A percentile compares a stretch with the other conserved stretches of the same genome.
phyloP scores from a whole-genome alignment of 1,140 invertebrate species.

The Eupristina koningsbergeri region DNA sequence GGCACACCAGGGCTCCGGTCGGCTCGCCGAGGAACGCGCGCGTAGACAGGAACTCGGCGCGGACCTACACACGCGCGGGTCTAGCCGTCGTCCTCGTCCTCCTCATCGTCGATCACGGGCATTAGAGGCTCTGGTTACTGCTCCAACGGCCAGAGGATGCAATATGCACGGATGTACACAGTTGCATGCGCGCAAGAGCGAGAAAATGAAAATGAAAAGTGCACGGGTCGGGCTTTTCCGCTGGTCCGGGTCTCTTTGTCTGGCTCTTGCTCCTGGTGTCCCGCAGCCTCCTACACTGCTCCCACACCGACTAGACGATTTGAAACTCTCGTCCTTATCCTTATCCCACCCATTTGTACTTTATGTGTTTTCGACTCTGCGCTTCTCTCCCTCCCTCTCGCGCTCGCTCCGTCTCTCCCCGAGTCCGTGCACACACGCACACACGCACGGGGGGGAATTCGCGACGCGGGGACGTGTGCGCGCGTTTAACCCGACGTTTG shows the following conservation, averaged over 20 bases:
- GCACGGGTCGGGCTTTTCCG: constrained; percentile 5
- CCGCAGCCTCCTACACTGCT: background rate
- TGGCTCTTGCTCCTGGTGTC: background rate
- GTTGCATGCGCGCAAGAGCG: constrained; percentile 21
- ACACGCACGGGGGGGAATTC: background rate
- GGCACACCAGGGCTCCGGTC: background rate
- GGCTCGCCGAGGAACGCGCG: too few species aligned
- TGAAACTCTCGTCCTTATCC: too few species aligned
- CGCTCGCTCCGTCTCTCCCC: background rate
- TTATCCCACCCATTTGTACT: background rate
- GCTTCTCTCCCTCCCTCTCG: background rate
- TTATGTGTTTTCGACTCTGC: background rate
- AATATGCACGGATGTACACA: constrained; percentile 12
- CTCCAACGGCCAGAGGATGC: background rate
- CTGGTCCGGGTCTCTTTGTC: background rate
- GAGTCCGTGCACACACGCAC: background rate
- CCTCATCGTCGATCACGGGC: background rate
- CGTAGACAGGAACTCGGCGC: background rate
- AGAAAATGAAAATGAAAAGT: constrained; percentile 25
- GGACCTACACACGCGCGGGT: background rate
- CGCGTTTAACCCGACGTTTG: background rate
- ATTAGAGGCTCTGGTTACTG: background rate
- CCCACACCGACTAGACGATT: background rate
- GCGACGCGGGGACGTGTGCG: background rate
- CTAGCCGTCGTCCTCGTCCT: background rate